Percentiles rank a stretch among this genome's conserved stretches.
Conservation (phyloP, 2,113 vertebrate species). For the Apodemus speciosus region DNA sequence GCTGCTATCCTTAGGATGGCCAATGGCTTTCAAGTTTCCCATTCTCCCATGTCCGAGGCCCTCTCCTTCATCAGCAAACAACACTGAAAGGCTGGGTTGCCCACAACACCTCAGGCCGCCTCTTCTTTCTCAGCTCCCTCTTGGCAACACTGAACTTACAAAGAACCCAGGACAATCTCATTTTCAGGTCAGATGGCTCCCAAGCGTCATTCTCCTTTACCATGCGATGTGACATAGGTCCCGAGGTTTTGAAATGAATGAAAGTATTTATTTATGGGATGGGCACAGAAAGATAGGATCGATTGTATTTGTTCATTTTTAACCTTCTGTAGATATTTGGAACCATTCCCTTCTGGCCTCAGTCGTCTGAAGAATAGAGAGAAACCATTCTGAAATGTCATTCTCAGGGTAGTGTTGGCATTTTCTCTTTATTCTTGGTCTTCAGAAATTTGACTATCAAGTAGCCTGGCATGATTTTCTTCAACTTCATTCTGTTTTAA, state of each 20-base stretch:
- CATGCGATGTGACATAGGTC: not conserved
- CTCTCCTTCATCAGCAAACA: not conserved
- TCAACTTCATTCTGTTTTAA: not conserved
- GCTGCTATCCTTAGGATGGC: not conserved
- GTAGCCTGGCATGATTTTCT: not conserved
- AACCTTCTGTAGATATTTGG: not conserved
- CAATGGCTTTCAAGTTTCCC: not conserved
- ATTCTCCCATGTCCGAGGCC: no score
- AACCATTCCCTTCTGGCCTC: not conserved
- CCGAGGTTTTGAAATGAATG: not conserved
- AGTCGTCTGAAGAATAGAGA: not conserved
- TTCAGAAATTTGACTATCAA: not conserved
- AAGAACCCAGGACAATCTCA: not conserved
- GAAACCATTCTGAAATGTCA: not conserved
- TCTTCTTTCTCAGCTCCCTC: not conserved
- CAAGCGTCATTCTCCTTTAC: not conserved
- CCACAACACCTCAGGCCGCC: not conserved
- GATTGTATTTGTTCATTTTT: not conserved
- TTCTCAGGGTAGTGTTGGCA: not conserved
- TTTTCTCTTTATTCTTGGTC: not conserved
- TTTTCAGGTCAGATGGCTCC: not conserved
- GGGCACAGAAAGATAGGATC: not conserved
- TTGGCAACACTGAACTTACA: accelerated
- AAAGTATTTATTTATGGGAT: not conserved
- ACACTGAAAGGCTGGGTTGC: not conserved